These are phyloP conservation scores for Holacanthus passer DNA, from an alignment of 2,113 vertebrate species.

Conservation along the genomic window DNA sequence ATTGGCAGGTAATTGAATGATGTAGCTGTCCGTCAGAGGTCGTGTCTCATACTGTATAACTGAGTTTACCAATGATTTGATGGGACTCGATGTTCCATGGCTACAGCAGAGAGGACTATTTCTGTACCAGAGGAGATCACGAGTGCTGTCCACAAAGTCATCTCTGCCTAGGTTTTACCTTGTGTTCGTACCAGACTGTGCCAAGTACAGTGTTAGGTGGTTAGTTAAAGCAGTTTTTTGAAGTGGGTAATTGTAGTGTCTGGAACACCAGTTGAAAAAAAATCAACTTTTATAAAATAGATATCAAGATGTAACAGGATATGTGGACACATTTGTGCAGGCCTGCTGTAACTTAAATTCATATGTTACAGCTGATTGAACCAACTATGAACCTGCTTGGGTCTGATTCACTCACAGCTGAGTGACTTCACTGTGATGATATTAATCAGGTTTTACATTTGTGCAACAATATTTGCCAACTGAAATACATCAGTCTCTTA, in stretches of 20 bases:
- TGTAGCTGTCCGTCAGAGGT: neutral
- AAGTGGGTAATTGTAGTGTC: neutral
- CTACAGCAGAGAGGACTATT: constrained; percentile 20
- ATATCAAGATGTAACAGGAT: neutral
- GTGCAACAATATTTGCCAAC: neutral
- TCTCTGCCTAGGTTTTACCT: neutral
- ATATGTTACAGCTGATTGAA: neutral
- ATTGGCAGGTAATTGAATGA: constrained; percentile 1
- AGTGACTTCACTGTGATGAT: neutral
- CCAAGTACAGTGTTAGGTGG: neutral
- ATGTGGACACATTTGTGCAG: neutral
- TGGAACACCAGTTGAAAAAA: neutral
- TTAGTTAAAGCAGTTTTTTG: neutral
- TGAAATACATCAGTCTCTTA: too few species aligned
- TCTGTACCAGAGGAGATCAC: constrained; percentile 18
- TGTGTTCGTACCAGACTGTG: neutral
- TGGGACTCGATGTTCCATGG: constrained; percentile 31
- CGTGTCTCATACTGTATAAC: constrained; percentile 15
- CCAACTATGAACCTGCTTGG: too few species aligned
- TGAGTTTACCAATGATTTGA: constrained; percentile 15
- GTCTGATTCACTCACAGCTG: neutral
- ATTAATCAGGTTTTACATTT: neutral
- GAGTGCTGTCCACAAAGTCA: constrained; percentile 1
- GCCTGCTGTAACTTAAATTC: neutral
- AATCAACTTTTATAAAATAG: neutral